Conservation (phyloP, 2,113 vertebrate species). For the Cyphomyrus discorhynchus region DNA sequence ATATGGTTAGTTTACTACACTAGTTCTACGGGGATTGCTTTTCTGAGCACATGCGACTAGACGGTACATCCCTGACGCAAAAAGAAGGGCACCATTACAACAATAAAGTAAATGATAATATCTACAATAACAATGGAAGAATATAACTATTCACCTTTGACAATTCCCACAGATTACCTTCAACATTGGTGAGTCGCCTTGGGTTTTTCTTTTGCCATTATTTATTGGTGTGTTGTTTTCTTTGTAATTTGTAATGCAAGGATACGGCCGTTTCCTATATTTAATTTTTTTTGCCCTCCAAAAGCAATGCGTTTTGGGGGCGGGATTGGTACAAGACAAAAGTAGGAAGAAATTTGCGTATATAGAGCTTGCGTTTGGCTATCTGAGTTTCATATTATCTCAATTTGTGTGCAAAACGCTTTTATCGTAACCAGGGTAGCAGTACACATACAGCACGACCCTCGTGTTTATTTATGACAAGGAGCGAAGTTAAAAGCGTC, state of each 20-base stretch:
- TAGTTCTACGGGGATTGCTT: background rate
- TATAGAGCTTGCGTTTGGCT: background rate
- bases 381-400: background rate
- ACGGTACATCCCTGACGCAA: background rate
- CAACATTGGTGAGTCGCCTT: conserved; percentile 62
- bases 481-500: background rate
- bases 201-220: background rate
- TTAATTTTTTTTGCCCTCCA: background rate
- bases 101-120: conserved; percentile 52
- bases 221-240: background rate
- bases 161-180: conserved; percentile 60
- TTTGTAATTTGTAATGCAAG: background rate
- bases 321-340: background rate
- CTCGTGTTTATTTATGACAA: background rate
- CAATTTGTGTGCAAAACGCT: background rate
- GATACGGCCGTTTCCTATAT: background rate
- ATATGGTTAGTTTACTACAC: background rate
- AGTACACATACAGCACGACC: background rate
- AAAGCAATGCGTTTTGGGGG: background rate
- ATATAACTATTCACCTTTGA: conserved; percentile 59
- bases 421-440: background rate
- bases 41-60: conserved; percentile 1
- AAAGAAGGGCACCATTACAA: conserved; percentile 36
- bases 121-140: conserved; percentile 60
- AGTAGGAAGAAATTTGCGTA: background rate